Evolutionary conservation across 2,888 invertebrate genomes (phyloP), one percentile per base, ranked within the genome.

Genomic region (Macrostomum cliftonense): DNA sequence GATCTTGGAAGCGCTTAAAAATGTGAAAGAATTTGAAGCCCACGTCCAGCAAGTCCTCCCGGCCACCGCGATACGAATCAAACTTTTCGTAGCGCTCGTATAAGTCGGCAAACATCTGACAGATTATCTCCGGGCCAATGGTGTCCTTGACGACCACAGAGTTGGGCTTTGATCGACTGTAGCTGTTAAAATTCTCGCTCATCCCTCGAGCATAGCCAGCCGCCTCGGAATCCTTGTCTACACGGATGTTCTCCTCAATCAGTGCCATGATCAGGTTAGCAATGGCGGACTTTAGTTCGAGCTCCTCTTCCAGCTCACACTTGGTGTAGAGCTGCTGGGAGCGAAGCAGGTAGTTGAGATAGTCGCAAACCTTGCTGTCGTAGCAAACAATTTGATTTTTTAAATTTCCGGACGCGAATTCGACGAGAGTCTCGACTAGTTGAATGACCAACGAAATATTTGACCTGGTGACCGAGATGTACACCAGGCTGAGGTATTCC

Each of bases 291-390:
- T 63, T 64, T 53, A 68, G 51, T 1, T 53, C 54, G 37, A 58
- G 63, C 57, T 67, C 56, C 47, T 58, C 60, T 2, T 50, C 47
- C 1, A 40, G 49, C 52, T 65, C 65, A 36, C 58, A 59, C 45
- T 62, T 60, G 58, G 61, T 65, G 17, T 56, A 52, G 1, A 59
- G 59, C 16, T 40, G 16, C 20, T 40, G 59, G 21, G 59, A 58
- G 39, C 67, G 52, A n/a, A 68, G 58, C n/a, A 68, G 64, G 54
- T 62, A 63, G 58, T 68, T 68, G 51, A 68, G 59, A 56, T 64
- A 67, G 49, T 68, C 68, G 57, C 63, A 63, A 42, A 67, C 58
- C 55, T 68, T 68, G 57, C 65, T 65, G 55, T 68, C 67, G 60
- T 66, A 68, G 49, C 64, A 62, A 13, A 62, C 60, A 13, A 61